Conservation (phyloP, 1,140 invertebrate species). For the Lepidotrigona ventralis region DNA sequence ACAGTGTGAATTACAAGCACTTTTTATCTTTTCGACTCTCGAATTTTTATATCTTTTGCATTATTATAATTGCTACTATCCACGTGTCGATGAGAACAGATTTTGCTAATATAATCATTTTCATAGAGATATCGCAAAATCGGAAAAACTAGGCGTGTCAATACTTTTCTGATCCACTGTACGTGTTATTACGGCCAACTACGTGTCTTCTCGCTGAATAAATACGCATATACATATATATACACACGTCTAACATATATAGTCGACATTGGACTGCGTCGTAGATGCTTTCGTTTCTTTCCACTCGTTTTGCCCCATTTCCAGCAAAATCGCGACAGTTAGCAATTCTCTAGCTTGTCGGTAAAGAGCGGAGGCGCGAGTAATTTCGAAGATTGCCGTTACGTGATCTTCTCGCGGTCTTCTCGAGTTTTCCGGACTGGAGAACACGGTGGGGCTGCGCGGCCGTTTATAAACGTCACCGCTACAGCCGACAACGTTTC, state of each 20-base stretch:
- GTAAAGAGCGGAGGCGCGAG: constrained; percentile 27
- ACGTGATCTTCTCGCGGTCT: constrained; percentile 23
- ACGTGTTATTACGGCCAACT: not conserved
- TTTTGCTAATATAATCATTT: too few species aligned
- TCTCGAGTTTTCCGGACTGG: constrained; percentile 13
- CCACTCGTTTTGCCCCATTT: constrained; percentile 25
- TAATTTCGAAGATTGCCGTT: constrained; percentile 42
- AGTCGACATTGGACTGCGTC: not conserved
- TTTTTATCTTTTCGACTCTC: too few species aligned
- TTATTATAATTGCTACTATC: too few species aligned
- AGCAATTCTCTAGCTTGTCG: constrained; percentile 9
- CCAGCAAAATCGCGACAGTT: constrained; percentile 12
- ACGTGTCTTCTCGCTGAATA: not conserved
- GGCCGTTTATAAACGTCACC: constrained; percentile 69
- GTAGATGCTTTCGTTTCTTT: not conserved
- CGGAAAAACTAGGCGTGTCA: too few species aligned
- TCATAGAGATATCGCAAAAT: too few species aligned
- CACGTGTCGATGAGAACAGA: too few species aligned
- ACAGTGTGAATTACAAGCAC: too few species aligned
- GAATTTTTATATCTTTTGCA: too few species aligned
- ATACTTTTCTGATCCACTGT: not conserved
- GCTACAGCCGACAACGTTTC: constrained; percentile 60
- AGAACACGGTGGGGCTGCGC: constrained; percentile 62
- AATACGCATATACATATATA: not conserved
- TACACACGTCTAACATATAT: not conserved